phyloP scores from a whole-genome alignment of 2,113 vertebrate genomes.

The Hirundichthys speculiger region DNA sequence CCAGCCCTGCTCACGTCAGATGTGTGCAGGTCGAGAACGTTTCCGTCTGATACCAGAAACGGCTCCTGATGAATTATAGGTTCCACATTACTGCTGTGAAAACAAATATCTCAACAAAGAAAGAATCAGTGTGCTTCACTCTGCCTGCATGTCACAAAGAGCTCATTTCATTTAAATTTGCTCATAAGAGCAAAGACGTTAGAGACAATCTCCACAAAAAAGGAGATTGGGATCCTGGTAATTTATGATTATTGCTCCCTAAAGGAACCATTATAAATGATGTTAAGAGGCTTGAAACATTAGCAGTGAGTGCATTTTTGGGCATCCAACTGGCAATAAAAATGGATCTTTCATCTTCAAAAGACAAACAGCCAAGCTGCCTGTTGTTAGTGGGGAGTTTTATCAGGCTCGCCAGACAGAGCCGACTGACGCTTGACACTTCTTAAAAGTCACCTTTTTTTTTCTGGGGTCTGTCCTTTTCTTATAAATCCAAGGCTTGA shows the following conservation, averaged over 20 bases:
- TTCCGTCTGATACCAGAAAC: slow-evolving; percentile 38
- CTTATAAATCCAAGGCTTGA: too few species aligned
- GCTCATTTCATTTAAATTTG: slow-evolving; percentile 1
- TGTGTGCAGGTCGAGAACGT: slow-evolving; percentile 33
- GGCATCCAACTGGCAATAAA: slow-evolving; percentile 34
- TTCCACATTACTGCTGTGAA: slow-evolving; percentile 49
- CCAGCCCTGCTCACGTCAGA: slow-evolving; percentile 53
- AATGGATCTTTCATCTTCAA: slow-evolving; percentile 31
- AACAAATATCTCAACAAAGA: slow-evolving; percentile 33
- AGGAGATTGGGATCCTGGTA: slow-evolving; percentile 21
- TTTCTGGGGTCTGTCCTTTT: too few species aligned
- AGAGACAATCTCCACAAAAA: slow-evolving; percentile 25
- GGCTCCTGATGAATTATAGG: slow-evolving; percentile 6
- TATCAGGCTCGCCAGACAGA: background rate
- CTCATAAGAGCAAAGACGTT: slow-evolving; percentile 17
- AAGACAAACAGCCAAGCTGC: slow-evolving; percentile 34
- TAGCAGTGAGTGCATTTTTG: slow-evolving; percentile 47
- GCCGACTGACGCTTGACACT: slow-evolving; percentile 6
- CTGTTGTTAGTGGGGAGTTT: slow-evolving; percentile 14
- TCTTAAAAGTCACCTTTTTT: background rate
- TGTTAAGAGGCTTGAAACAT: slow-evolving; percentile 43
- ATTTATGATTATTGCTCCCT: slow-evolving; percentile 55
- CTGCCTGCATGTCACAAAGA: slow-evolving; percentile 5
- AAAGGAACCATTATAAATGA: slow-evolving; percentile 41
- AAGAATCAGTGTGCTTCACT: background rate